phyloP scores from a whole-genome alignment of 2,797 vertebrate species.

The Rhabdophis nuchalis region DNA sequence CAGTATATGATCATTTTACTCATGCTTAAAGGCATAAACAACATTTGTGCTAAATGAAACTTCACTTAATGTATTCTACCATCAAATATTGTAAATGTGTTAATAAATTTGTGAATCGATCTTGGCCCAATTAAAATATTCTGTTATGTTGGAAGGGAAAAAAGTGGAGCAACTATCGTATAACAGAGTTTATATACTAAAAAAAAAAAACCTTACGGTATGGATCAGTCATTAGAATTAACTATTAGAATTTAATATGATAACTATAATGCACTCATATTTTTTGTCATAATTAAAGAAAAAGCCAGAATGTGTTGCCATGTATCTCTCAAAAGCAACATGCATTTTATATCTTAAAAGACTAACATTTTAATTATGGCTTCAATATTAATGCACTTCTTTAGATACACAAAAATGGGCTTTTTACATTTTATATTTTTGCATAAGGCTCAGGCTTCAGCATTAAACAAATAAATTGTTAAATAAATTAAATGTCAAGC shows the following conservation, averaged over 20 bases:
- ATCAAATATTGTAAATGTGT: background rate
- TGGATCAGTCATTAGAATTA: background rate
- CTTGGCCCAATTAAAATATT: background rate
- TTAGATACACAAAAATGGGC: background rate
- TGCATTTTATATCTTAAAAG: background rate
- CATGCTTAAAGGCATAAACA: background rate
- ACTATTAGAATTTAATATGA: background rate
- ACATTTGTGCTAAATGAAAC: background rate
- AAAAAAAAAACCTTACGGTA: background rate
- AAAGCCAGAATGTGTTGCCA: background rate
- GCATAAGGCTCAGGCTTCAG: background rate
- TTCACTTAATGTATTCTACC: background rate
- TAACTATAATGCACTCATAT: background rate
- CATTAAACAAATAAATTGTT: background rate
- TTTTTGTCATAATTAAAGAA: background rate
- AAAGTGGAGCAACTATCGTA: constrained; percentile 1
- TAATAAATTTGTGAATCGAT: background rate
- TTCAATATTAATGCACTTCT: background rate
- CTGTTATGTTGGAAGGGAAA: background rate
- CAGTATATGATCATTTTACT: background rate
- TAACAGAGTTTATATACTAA: background rate
- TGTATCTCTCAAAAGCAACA: background rate
- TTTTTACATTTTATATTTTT: background rate
- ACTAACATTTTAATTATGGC: background rate
- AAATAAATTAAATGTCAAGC: background rate